Percentiles rank a stretch among this genome's conserved stretches.
These are phyloP conservation scores for Drosophila borealis DNA, from an alignment of 2,888 invertebrate genomes.

Conservation along the genomic window DNA sequence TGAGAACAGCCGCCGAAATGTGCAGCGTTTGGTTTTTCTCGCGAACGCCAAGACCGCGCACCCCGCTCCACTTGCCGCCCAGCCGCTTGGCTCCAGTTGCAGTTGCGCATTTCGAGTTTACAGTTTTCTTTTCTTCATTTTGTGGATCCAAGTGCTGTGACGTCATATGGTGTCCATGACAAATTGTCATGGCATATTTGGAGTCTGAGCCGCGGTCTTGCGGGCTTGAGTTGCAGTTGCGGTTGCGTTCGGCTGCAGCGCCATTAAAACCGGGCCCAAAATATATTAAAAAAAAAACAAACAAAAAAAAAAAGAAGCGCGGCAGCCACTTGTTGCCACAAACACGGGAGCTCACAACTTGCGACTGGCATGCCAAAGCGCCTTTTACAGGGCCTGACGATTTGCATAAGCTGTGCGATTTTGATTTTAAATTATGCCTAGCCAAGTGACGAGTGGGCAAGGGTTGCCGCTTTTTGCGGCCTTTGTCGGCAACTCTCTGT, in stretches of 20 bases:
- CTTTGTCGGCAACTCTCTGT: constrained; percentile 48
- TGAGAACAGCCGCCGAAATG: constrained; percentile 72
- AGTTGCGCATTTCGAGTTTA: constrained; percentile 19
- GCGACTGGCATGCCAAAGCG: constrained; percentile 62
- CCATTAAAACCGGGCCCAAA: constrained; percentile 8
- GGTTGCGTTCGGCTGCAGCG: no score
- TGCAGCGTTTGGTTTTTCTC: constrained; percentile 66
- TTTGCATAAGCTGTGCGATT: constrained; percentile 73
- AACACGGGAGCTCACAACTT: constrained; percentile 15
- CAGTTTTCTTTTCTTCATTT: neutral
- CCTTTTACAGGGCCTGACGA: constrained; percentile 40
- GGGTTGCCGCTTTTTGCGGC: constrained; percentile 23
- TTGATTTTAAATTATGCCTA: constrained; percentile 64
- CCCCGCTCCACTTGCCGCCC: neutral
- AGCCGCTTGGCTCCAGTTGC: constrained; percentile 24
- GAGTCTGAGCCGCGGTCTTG: constrained; percentile 6
- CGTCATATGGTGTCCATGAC: constrained; percentile 55
- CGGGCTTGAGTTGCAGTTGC: neutral
- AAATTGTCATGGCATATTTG: constrained; percentile 38
- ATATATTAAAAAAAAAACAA: neutral
- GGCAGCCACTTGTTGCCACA: constrained; percentile 45
- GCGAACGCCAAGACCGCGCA: constrained; percentile 30
- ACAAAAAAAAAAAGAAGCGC: neutral
- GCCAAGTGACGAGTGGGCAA: constrained; percentile 25
- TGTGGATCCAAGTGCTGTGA: constrained; percentile 26